These are phyloP conservation scores for Drepanosiphum platanoidis DNA, from an alignment of 2,888 invertebrate species.

Conservation along the genomic window DNA sequence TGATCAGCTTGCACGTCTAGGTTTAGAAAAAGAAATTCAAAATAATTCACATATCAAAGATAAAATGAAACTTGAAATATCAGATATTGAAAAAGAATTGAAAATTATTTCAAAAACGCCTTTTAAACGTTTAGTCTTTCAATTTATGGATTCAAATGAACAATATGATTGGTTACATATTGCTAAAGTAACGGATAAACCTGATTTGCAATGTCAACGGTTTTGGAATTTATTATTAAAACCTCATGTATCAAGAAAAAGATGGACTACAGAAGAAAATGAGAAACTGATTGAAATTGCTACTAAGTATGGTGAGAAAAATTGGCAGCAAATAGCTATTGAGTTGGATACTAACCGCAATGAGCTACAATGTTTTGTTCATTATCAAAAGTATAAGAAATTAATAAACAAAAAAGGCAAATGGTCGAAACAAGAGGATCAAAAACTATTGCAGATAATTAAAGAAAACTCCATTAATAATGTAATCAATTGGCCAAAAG, in stretches of 20 bases:
- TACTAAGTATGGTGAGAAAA: slow-evolving; percentile 36
- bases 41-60: slow-evolving; percentile 8
- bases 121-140: slow-evolving; percentile 37
- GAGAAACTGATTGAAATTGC: slow-evolving; percentile 25
- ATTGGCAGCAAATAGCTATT: slow-evolving; percentile 46
- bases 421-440: slow-evolving; percentile 54
- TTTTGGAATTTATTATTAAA: slow-evolving; percentile 57
- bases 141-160: slow-evolving; percentile 46
- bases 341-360: slow-evolving; percentile 53
- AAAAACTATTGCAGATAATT: slow-evolving; percentile 17
- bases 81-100: slow-evolving; percentile 39
- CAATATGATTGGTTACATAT: slow-evolving; percentile 58
- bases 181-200: slow-evolving; percentile 43
- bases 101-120: slow-evolving; percentile 37
- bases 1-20: slow-evolving; percentile 23
- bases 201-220: slow-evolving; percentile 47
- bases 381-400: slow-evolving; percentile 46
- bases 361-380: slow-evolving; percentile 60
- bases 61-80: slow-evolving; percentile 52
- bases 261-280: slow-evolving; percentile 40
- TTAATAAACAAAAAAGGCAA: slow-evolving; percentile 30
- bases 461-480: slow-evolving; percentile 31
- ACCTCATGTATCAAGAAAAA: slow-evolving; percentile 48
- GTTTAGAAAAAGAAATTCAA: neutral
- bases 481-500: slow-evolving; percentile 55